These are phyloP conservation scores for Pollenia labialis DNA, from an alignment of 2,888 invertebrate species.

Conservation along the genomic window DNA sequence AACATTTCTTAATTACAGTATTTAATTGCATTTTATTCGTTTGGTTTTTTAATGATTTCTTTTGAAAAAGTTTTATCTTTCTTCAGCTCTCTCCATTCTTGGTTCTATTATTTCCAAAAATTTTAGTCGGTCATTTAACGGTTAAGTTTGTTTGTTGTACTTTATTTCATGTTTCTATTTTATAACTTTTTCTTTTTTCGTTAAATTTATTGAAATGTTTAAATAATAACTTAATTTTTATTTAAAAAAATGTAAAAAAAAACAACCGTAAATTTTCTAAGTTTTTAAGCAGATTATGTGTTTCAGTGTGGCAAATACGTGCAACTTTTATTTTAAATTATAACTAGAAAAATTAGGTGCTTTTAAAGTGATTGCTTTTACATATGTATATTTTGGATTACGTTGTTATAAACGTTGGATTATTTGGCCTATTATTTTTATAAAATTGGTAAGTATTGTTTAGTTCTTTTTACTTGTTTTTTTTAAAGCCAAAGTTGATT, in stretches of 20 bases:
- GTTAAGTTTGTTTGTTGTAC: constrained; percentile 25
- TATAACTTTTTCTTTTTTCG: neutral
- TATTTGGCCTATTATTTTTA: neutral
- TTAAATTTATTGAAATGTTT: constrained; percentile 21
- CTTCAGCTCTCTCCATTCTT: constrained; percentile 8
- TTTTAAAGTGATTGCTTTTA: constrained; percentile 25
- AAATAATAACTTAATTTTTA: constrained; percentile 24
- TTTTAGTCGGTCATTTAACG: constrained; percentile 67
- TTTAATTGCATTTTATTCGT: constrained; percentile 35
- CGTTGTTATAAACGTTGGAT: constrained; percentile 2
- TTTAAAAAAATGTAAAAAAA: constrained; percentile 20
- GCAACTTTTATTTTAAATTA: constrained; percentile 19
- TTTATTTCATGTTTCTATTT: constrained; percentile 36
- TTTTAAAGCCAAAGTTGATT: constrained; percentile 39
- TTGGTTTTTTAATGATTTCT: constrained; percentile 26
- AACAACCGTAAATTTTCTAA: neutral
- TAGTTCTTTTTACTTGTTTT: neutral
- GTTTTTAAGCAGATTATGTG: constrained; percentile 19
- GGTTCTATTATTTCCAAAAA: constrained; percentile 23
- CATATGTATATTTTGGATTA: constrained; percentile 19
- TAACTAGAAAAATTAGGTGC: constrained; percentile 34
- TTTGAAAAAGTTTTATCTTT: constrained; percentile 18
- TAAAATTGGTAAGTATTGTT: constrained; percentile 48
- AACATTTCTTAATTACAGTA: constrained; percentile 43
- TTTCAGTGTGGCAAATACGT: constrained; percentile 31